Conservation (phyloP, 2,888 invertebrate species). For the Callimorpha dominula region DNA sequence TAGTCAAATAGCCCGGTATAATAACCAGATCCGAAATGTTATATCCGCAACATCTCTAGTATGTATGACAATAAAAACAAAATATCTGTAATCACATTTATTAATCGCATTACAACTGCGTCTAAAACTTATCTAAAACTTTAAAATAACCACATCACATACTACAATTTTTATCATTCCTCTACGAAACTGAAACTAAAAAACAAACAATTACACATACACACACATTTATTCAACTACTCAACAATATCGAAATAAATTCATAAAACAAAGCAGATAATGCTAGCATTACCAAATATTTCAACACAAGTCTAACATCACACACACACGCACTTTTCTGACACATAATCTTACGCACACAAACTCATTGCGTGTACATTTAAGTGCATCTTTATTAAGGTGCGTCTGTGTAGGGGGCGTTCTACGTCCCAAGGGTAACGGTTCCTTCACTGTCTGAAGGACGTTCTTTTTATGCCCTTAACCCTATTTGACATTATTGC, state of each 20-base stretch:
- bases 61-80: no score
- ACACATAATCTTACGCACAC: slow-evolving; percentile 14
- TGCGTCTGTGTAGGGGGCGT: slow-evolving; percentile 35
- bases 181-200: not conserved
- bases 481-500: slow-evolving; percentile 28
- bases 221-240: not conserved
- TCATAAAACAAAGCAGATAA: slow-evolving; percentile 1
- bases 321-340: slow-evolving; percentile 21
- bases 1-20: no score
- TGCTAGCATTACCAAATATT: slow-evolving; percentile 11
- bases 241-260: slow-evolving; percentile 3
- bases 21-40: no score
- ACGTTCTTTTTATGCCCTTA: slow-evolving; percentile 52
- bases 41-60: no score
- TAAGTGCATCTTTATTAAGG: slow-evolving; percentile 35
- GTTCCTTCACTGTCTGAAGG: slow-evolving; percentile 57
- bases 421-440: slow-evolving; percentile 47
- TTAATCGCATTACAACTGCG: no score
- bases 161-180: not conserved
- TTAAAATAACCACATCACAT: not conserved
- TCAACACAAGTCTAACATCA: slow-evolving; percentile 17
- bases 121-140: not conserved
- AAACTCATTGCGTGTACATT: slow-evolving; percentile 2
- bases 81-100: no score
- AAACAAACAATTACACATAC: not conserved